Conservation (phyloP, 1,140 invertebrate genomes). For the Leguminivora glycinivorella region DNA sequence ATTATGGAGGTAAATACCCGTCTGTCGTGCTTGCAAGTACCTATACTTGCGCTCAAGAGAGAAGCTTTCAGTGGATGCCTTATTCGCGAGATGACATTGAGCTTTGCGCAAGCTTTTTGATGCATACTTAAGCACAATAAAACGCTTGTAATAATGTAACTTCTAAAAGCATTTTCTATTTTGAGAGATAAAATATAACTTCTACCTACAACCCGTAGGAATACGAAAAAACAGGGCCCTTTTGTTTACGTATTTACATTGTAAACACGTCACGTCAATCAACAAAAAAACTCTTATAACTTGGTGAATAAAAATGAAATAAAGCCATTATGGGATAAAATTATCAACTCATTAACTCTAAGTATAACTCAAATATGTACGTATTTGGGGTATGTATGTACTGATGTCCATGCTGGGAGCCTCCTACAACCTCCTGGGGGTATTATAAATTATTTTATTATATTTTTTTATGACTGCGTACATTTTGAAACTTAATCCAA, state of each 20-base stretch:
- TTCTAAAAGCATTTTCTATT: not conserved
- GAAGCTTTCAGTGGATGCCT: not conserved
- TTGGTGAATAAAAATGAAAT: no score
- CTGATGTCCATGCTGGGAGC: no score
- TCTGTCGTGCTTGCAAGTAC: not conserved
- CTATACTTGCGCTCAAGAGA: not conserved
- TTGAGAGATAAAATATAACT: not conserved
- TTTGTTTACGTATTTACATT: no score
- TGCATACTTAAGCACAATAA: not conserved
- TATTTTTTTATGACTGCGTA: not conserved
- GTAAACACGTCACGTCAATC: no score
- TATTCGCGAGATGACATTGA: slow-evolving; percentile 8
- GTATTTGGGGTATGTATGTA: no score
- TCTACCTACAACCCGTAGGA: not conserved
- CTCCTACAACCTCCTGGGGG: no score
- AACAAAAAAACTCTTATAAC: no score
- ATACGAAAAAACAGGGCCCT: not conserved
- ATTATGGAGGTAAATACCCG: not conserved
- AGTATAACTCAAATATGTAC: no score
- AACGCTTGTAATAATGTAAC: not conserved
- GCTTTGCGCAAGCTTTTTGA: not conserved
- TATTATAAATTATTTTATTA: no score
- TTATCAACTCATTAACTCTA: no score
- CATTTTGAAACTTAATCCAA: not conserved
- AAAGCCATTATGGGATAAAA: no score